These are phyloP conservation scores for Antheraea assamensis DNA, from an alignment of 2,888 invertebrate genomes.

Conservation along the genomic window DNA sequence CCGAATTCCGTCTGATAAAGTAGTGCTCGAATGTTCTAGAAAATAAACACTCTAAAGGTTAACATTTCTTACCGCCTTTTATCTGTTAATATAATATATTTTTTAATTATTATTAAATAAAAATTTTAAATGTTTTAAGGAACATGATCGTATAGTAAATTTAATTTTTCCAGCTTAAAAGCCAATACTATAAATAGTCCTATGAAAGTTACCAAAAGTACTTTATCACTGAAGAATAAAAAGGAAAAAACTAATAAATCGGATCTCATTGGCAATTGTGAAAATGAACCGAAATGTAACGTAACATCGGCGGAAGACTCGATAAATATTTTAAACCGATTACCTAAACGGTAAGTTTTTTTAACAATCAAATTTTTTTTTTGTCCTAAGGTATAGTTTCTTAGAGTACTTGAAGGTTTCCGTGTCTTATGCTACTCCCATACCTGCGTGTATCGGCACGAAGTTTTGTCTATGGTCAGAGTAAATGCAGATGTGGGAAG, in stretches of 20 bases:
- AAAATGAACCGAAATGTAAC: slow-evolving; percentile 24
- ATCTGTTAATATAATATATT: too few species aligned
- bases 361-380: background rate
- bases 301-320: slow-evolving; percentile 47
- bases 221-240: slow-evolving; percentile 46
- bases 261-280: slow-evolving; percentile 26
- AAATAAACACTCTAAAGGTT: background rate
- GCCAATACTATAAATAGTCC: slow-evolving; percentile 46
- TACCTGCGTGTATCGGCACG: too few species aligned
- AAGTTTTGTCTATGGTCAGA: too few species aligned
- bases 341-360: slow-evolving; percentile 45
- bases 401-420: background rate
- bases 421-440: too few species aligned
- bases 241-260: slow-evolving; percentile 31
- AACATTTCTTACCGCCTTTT: background rate
- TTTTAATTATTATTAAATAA: too few species aligned
- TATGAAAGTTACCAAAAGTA: slow-evolving; percentile 53
- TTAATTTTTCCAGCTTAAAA: slow-evolving; percentile 48
- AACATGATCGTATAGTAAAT: background rate
- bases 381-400: background rate
- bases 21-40: background rate
- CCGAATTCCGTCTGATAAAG: background rate
- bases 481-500: too few species aligned
- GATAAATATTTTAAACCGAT: slow-evolving; percentile 52
- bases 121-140: too few species aligned